Evolutionary conservation across 2,888 invertebrate genomes (phyloP), one percentile per base, ranked within the genome.

Genomic region (Tetramorium bicarinatum): DNA sequence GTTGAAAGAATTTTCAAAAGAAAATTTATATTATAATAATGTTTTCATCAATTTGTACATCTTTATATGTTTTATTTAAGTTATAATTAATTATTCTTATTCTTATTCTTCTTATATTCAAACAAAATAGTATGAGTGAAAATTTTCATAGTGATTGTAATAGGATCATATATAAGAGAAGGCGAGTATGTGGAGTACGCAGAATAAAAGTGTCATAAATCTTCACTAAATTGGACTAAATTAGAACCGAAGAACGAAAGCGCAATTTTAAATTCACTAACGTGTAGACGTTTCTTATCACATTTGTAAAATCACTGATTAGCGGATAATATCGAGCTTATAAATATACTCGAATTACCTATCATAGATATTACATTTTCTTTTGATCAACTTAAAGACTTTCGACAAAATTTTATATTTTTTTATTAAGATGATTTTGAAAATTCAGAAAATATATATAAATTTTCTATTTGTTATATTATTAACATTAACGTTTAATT

Each of bases 271-370:
- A 8, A 38, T 62, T 64, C 25, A 52, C 29, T 29, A 47, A 25
- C 13, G 13, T 62, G 49, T 13, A 61, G 47, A 47, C 47, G 21
- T 38, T 76, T 64, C 38, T 49, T 76, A 76, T 76, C 64, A 41
- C 13, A 44, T 47, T 74, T 21, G 18, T 76, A 64, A 52, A 64
- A 64, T 64, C 21, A 34, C 38, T 15, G 34, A 49, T 62, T 8
- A 47, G 38, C 38, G 38, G 49, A 52, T 76, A 62, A 49, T 21
- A 3, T 62, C 18, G 11, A 62, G 18, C 18, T 75, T 18, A 18
- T 64, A 64, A 62, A 52, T 76, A 64, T 49, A 76, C 21, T 25
- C 25, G 13, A 64, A 62, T 62, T 76, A 64, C 15, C 18, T 49
- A 6, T 38, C 15, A 18, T n/a, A 34, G 38, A 61, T 61, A 29